Conservation (phyloP, 2,113 vertebrate species). For the Notothenia coriiceps region DNA sequence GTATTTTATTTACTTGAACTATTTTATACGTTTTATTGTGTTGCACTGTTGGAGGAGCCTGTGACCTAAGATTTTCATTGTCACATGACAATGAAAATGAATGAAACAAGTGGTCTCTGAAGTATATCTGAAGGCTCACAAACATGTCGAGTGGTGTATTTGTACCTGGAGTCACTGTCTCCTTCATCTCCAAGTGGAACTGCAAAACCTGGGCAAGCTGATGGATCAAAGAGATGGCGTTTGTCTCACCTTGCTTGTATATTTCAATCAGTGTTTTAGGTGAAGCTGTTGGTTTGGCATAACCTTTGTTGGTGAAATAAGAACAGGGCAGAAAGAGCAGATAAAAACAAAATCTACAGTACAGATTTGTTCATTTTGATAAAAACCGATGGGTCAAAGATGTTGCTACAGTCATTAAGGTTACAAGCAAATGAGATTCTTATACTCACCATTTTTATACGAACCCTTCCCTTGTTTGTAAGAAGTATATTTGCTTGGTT, state of each 20-base stretch:
- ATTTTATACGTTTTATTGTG: no score
- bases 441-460: conserved; percentile 29
- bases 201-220: conserved; percentile 84
- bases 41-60: no score
- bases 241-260: conserved; percentile 83
- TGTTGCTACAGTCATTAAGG: no score
- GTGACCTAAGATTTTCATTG: no score
- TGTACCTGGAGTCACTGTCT: conserved; percentile 87
- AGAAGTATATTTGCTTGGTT: background rate
- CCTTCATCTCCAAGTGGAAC: conserved; percentile 89
- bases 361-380: no score
- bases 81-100: no score
- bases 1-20: no score
- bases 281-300: conserved; percentile 60
- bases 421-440: background rate
- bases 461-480: background rate
- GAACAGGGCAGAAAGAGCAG: background rate
- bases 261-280: conserved; percentile 80
- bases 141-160: conserved; percentile 37
- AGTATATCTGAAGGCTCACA: background rate
- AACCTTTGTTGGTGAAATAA: conserved; percentile 22
- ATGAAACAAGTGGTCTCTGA: no score
- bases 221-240: conserved; percentile 89
- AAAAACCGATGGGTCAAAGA: no score
- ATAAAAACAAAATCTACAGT: background rate